Percentiles rank a stretch among this genome's conserved stretches.
Evolutionary conservation across 2,888 invertebrate species (phyloP).

Genomic region (Eupithecia tripunctaria): DNA sequence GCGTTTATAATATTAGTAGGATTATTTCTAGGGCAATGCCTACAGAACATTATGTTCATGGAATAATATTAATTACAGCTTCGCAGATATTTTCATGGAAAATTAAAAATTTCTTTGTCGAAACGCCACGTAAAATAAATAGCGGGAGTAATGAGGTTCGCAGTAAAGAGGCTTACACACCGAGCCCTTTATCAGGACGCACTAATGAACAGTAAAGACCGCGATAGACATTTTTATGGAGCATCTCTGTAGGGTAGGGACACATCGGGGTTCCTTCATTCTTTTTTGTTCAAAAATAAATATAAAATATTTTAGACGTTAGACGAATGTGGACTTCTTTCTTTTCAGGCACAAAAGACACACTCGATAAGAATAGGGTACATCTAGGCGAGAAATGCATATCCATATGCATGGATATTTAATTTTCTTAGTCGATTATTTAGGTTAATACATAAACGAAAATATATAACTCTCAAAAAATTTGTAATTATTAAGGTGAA

Average conservation of each 20-base stretch:
- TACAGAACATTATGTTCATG: background rate
- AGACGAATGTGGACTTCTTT: too few species aligned
- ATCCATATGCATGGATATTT: too few species aligned
- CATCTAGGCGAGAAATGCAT: too few species aligned
- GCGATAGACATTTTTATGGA: slow-evolving; percentile 63
- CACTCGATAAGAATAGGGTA: too few species aligned
- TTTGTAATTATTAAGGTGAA: too few species aligned
- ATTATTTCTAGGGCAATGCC: background rate
- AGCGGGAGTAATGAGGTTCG: slow-evolving; percentile 50
- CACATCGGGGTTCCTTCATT: slow-evolving; percentile 29
- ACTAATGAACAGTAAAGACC: slow-evolving; percentile 64
- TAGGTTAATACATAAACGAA: too few species aligned
- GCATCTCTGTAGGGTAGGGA: slow-evolving; percentile 17
- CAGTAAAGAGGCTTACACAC: slow-evolving; percentile 56
- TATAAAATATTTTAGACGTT: background rate
- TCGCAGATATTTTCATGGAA: background rate
- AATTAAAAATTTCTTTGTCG: background rate
- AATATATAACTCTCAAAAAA: too few species aligned
- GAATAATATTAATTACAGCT: background rate
- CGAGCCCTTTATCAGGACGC: slow-evolving; percentile 52
- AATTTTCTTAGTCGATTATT: too few species aligned
- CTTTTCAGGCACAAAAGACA: too few species aligned
- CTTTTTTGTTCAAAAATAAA: background rate
- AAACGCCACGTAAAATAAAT: slow-evolving; percentile 33
- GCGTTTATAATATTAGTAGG: too few species aligned